Conservation (phyloP, 2,888 invertebrate genomes). For the Chloroclysta siterata region DNA sequence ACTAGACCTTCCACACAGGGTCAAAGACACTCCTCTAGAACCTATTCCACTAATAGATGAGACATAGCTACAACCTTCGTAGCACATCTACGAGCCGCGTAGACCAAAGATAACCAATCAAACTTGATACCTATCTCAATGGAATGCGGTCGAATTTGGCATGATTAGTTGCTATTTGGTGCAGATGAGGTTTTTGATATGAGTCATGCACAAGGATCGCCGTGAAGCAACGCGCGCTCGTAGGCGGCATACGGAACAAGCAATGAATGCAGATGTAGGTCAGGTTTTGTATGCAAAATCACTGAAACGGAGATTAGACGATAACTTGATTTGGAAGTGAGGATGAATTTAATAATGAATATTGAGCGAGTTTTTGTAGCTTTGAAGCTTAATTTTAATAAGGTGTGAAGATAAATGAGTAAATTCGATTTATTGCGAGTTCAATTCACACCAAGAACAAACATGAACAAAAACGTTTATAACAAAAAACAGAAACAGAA, state of each 20-base stretch:
- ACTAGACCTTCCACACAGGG: conserved; percentile 31
- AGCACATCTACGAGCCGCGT: conserved; percentile 23
- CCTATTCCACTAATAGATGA: conserved; percentile 30
- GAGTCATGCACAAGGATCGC: conserved; percentile 38
- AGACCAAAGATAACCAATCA: conserved; percentile 12
- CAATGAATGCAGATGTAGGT: conserved; percentile 37
- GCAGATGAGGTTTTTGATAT: conserved; percentile 27
- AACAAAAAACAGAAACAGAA: no score
- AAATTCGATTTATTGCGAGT: no score
- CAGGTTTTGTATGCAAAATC: conserved; percentile 38
- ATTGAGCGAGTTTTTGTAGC: conserved; percentile 14
- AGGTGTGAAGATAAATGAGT: no score
- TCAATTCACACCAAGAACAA: no score
- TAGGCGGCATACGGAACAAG: conserved; percentile 39
- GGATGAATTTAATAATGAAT: conserved; percentile 21
- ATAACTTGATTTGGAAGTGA: conserved; percentile 27
- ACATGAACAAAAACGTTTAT: no score
- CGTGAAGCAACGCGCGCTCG: conserved; percentile 32
- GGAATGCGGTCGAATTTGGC: conserved; percentile 22
- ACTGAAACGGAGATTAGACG: conserved; percentile 23
- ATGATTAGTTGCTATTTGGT: conserved; percentile 17
- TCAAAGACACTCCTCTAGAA: conserved; percentile 32
- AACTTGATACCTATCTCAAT: conserved; percentile 24
- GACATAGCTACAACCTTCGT: conserved; percentile 39
- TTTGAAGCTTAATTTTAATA: not conserved